Evolutionary conservation across 2,888 invertebrate genomes (phyloP), one percentile per base, ranked within the genome.

Genomic region (Drosophila prostipennis): DNA sequence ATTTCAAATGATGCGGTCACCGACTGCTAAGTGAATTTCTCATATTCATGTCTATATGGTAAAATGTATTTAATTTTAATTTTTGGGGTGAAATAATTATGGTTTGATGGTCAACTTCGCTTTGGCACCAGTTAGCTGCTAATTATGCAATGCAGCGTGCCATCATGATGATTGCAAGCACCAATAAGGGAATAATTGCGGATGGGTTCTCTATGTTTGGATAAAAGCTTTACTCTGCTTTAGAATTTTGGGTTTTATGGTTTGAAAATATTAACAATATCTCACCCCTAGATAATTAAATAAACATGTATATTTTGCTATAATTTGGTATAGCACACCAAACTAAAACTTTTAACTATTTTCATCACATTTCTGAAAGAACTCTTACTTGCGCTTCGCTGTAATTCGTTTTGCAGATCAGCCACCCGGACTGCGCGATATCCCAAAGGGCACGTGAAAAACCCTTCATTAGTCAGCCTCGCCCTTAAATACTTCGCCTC

Each of bases 1-100:
- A 63, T 78, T 74, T 67, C 59, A 87, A 72, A 83, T 80, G 59
- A 63, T 87, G 81, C 81, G 87, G 87, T 80, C 61, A 40, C 11
- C 45, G 36, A 34, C 68, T 60, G 67, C 52, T 69, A 64, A 81
- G 74, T 77, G 74, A 68, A 68, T 39, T 36, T 29, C 54, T 23
- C 57, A 68, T 23, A 43, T 19, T 34, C 36, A 19, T 49, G 34
- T 6, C 46, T 34, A 19, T 23, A 34, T 34, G 43, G 23, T 11
- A 14, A 43, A 68, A 56, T 16, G 16, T 34, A 60, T 48, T 52
- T 23, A 67, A 32, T 64, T 43, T 7, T 26, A 14, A 45, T 48
- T 43, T 72, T 70, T 14, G 37, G 53, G 19, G 40, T 53, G 32
- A 36, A 40, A 37, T 67, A 55, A 68, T 68, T 68, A 48, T 29